Conservation (phyloP, 1,140 invertebrate species). For the Hyles euphorbiae region DNA sequence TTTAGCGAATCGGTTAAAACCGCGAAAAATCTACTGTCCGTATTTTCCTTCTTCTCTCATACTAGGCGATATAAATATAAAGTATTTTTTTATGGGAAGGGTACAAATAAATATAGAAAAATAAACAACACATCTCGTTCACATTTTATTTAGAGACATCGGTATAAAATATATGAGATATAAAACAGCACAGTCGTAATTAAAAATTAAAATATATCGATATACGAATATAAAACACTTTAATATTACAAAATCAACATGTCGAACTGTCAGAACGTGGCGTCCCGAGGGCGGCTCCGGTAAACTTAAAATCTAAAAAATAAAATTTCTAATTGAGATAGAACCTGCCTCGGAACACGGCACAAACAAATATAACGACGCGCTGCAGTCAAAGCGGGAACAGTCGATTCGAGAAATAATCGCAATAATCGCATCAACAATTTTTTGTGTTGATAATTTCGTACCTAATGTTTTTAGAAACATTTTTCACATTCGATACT, state of each 20-base stretch:
- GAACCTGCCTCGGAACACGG: background rate
- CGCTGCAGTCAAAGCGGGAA: too few relatives aligned
- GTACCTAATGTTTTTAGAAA: too few relatives aligned
- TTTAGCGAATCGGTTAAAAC: too few relatives aligned
- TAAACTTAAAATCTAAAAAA: slow-evolving; percentile 7
- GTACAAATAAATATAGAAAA: slow-evolving; percentile 10
- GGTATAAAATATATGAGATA: slow-evolving; percentile 75
- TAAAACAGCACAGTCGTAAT: slow-evolving; percentile 73
- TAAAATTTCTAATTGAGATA: background rate
- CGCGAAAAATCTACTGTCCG: too few relatives aligned
- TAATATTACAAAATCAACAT: slow-evolving; percentile 39
- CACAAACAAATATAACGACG: too few relatives aligned
- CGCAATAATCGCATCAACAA: too few relatives aligned
- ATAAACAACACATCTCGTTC: slow-evolving; percentile 37
- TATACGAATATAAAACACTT: slow-evolving; percentile 53
- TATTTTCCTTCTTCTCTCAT: too few relatives aligned
- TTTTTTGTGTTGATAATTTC: too few relatives aligned
- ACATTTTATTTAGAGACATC: slow-evolving; percentile 74
- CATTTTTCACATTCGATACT: too few relatives aligned
- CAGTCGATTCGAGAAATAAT: too few relatives aligned
- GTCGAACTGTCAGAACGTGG: slow-evolving; percentile 38
- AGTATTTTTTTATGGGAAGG: too few relatives aligned
- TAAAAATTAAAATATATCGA: slow-evolving; percentile 63
- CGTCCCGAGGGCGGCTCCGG: slow-evolving; percentile 1
- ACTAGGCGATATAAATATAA: too few relatives aligned